Evolutionary conservation across 2,888 invertebrate genomes (phyloP).

Genomic region (Acrocyrtus sp.): DNA sequence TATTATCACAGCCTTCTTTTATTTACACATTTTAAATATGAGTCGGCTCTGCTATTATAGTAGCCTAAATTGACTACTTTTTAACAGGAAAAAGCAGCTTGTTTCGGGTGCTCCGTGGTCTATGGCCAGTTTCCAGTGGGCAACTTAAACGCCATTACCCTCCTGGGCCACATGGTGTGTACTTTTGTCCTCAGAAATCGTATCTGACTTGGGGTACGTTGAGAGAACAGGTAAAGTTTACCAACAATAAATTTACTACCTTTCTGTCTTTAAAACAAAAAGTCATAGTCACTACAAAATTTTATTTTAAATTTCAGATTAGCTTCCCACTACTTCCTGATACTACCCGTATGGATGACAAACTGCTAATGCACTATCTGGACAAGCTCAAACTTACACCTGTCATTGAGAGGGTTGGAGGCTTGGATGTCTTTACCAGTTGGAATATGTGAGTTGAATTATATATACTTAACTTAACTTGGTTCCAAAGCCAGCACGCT

Average conservation of each 20-base stretch:
- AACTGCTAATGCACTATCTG: conserved; percentile 65
- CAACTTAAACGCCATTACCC: conserved; percentile 59
- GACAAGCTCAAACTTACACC: conserved; percentile 63
- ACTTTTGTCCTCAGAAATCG: conserved; percentile 71
- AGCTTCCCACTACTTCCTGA: conserved; percentile 61
- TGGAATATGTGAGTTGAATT: conserved; percentile 68
- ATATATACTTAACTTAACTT: not conserved
- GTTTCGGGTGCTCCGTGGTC: conserved; percentile 69
- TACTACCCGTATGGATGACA: conserved; percentile 28
- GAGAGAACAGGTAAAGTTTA: conserved; percentile 69
- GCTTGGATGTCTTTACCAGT: conserved; percentile 63
- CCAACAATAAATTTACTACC: too few relatives aligned
- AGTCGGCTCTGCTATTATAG: not conserved
- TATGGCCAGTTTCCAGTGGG: conserved; percentile 68
- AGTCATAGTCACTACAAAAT: not conserved
- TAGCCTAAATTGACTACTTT: too few relatives aligned
- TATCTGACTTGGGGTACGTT: conserved; percentile 70
- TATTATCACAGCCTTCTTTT: too few relatives aligned
- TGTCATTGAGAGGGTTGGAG: conserved; percentile 64
- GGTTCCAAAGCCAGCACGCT: not conserved
- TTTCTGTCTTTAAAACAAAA: too few relatives aligned
- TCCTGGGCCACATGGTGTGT: conserved; percentile 65
- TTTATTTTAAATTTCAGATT: conserved; percentile 48
- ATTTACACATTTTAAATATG: too few relatives aligned
- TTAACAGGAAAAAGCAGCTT: conserved; percentile 69